Evolutionary conservation across 2,888 invertebrate genomes (phyloP), one percentile per base, ranked within the genome.

Genomic region (Galerucella pusilla): DNA sequence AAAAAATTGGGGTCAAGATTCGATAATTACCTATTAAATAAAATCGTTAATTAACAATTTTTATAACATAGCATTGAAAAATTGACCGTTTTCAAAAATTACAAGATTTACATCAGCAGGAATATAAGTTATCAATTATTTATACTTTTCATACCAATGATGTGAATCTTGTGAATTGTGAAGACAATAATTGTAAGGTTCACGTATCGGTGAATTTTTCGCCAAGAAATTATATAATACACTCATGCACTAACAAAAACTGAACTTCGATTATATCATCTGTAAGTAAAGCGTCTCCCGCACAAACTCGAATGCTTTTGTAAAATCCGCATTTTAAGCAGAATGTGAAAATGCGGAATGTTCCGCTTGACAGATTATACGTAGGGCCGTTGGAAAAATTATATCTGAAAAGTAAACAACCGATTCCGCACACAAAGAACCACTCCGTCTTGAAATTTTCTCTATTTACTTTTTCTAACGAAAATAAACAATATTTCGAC

Each of bases 381-480:
- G 70, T 61, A 49, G 46, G 45, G 45, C 42, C 59, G 28, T 68
- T 9, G 68, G 72, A 72, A 67, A 72, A 72, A 72, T 72, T 72
- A 66, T 66, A 72, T 67, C 66, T 66, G 72, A 67, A 72, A 72
- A 20, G 72, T 72, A 72, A 72, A 72, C 72, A 72, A 60, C 59
- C 72, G 72, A 72, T 72, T 35, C 35, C 14, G 59, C 66, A 66
- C 72, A 72, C 72, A 72, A 72, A 72, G 72, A 72, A 66, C 66
- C 66, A 66, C 72, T 72, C 72, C 72, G 28, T 66, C 72, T 66
- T 60, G 72, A 67, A 72, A 72, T 66, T 66, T 72, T 72, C 72
- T 66, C 66, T 72, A 72, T 72, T 72, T 72, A 72, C 72, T 45
- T 57, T 72, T 72, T 60, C 49, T 57, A 72, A 72, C 42, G 52